Evolutionary conservation across 2,113 vertebrate species (phyloP), one percentile per base, ranked within the genome.

Genomic region (Abramis brama): DNA sequence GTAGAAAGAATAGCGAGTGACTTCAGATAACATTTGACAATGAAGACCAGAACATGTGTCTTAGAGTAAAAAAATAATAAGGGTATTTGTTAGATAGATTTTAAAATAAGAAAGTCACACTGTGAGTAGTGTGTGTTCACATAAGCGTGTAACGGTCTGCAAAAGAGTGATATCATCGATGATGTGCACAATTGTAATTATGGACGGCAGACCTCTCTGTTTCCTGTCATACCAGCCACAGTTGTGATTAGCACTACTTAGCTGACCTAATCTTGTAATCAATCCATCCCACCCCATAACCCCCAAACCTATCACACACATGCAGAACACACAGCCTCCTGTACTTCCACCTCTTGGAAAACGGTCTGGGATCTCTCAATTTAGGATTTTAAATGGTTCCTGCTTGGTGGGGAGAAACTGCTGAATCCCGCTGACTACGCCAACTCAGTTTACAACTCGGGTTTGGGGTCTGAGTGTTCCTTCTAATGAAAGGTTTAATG

Each of bases 101-200:
- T 60, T 4, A n/a, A 62, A 62, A 62, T 12, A 62, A n/a, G 59
- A 70, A 39, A 70, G 33, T 70, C 19, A 21, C 68, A 39, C 19
- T 21, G 66, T 19, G 0, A 71, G 33, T 71, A 11, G 33, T 43
- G 19, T 6, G 33, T 39, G 68, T 39, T 39, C 52, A 55, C 52
- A 55, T 21, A 21, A 55, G 52, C 17, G 17, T 55, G 17, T 55
- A 55, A 27, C 10, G 74, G 25, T 21, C 45, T 60, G 17, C 77
- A 95, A 94, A 94, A 92, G 92, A 90, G 89, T 86, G 90, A 91
- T 88, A 93, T 94, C 92, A 95, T 94, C 92, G 91, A 43, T 57
- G 86, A 87, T 90, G 89, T 89, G 91, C 88, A 90, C 57, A 86
- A 19, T 86, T 79, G 85, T 86, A 91, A 93, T 91, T 94, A 86